These are phyloP conservation scores for Eupithecia subfuscata DNA, from an alignment of 2,888 invertebrate genomes.

Conservation along the genomic window DNA sequence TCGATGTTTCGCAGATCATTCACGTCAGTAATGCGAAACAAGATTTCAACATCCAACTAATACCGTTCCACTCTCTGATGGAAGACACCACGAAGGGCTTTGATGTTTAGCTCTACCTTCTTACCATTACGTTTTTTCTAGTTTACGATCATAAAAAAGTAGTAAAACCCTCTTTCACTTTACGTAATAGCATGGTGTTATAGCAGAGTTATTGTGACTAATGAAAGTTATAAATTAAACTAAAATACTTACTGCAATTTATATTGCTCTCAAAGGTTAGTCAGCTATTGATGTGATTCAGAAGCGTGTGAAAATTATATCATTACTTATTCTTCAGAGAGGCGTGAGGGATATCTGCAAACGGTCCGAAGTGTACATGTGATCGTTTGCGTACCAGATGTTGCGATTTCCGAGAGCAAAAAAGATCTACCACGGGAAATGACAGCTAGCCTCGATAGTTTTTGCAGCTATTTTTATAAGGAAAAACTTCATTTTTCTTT, in stretches of 20 bases:
- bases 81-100: conserved; percentile 63
- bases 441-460: conserved; percentile 70
- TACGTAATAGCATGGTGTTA: not conserved
- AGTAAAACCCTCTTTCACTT: conserved; percentile 19
- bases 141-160: conserved; percentile 13
- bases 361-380: conserved; percentile 52
- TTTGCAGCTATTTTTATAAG: conserved; percentile 58
- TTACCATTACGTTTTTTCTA: conserved; percentile 34
- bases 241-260: not conserved
- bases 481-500: conserved; percentile 49
- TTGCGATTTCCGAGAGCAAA: conserved; percentile 74
- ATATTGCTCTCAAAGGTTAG: not conserved
- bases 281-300: conserved; percentile 21
- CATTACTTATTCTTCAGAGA: conserved; percentile 50
- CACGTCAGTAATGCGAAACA: conserved; percentile 61
- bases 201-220: not conserved
- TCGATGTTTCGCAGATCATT: conserved; percentile 63
- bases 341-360: conserved; percentile 54
- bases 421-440: conserved; percentile 76
- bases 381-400: conserved; percentile 68
- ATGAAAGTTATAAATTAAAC: conserved; percentile 7
- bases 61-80: conserved; percentile 58
- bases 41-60: conserved; percentile 56
- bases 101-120: conserved; percentile 56
- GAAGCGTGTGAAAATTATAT: conserved; percentile 46